Evolutionary conservation across 2,888 invertebrate genomes (phyloP).

Genomic region (Pristionchus maxplancki): DNA sequence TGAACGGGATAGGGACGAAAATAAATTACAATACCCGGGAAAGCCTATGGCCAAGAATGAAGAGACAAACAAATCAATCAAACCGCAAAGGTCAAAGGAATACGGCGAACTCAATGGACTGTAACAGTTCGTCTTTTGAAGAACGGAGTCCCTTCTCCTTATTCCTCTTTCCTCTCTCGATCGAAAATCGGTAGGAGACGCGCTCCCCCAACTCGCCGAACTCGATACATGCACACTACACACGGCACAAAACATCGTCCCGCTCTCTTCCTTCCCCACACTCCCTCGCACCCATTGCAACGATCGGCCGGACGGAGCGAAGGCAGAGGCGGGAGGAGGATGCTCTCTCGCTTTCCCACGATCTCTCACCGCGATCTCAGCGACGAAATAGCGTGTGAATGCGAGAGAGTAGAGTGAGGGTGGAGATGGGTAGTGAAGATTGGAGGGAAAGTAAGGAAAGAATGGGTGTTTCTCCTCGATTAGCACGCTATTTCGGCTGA

Average conservation of each 20-base stretch:
- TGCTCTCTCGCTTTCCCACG: not conserved
- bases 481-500: not conserved
- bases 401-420: not conserved
- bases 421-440: conserved; percentile 14
- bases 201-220: not conserved
- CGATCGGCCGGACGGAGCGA: not conserved
- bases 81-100: not conserved
- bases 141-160: not conserved
- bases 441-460: not conserved
- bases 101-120: not conserved
- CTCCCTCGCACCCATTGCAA: not conserved
- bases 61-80: not conserved
- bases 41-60: not conserved
- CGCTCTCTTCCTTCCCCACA: not conserved
- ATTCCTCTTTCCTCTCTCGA: not conserved
- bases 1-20: not conserved
- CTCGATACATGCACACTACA: conserved; percentile 14
- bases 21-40: not conserved
- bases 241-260: conserved; percentile 5
- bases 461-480: not conserved
- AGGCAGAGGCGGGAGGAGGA: not conserved
- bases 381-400: not conserved
- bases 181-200: not conserved
- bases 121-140: not conserved
- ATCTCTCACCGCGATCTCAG: not conserved